A percentile compares a stretch with the other conserved stretches of the same genome.
Conservation (phyloP, 2,797 vertebrate genomes). For the Lithobates sylvaticus region DNA sequence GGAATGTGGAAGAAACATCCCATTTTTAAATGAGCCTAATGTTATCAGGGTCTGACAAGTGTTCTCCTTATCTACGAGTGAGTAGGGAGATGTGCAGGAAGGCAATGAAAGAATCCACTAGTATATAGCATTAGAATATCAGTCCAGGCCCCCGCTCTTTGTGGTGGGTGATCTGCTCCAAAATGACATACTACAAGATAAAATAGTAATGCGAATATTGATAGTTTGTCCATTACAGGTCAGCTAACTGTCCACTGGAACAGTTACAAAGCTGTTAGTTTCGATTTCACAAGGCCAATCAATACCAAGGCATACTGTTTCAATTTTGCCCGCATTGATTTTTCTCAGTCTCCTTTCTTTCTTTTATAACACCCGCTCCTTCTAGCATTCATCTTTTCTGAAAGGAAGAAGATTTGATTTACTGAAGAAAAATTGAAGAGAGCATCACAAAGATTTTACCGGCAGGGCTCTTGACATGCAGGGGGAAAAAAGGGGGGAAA, state of each 20-base stretch:
- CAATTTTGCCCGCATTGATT: slow-evolving; percentile 99
- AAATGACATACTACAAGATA: slow-evolving; percentile 96
- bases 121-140: slow-evolving; percentile 76
- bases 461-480: slow-evolving; percentile 88
- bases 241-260: slow-evolving; percentile 98
- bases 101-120: slow-evolving; percentile 65
- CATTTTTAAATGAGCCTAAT: background rate
- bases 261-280: slow-evolving; percentile 99
- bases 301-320: slow-evolving; percentile 99
- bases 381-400: slow-evolving; percentile 98
- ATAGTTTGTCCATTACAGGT: slow-evolving; percentile 99
- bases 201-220: slow-evolving; percentile 99
- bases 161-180: slow-evolving; percentile 70
- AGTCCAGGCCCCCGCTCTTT: slow-evolving; percentile 69
- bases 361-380: slow-evolving; percentile 95
- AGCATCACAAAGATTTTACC: slow-evolving; percentile 99
- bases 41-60: background rate
- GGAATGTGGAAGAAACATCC: background rate
- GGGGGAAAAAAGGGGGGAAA: slow-evolving; percentile 68
- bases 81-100: slow-evolving; percentile 52
- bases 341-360: slow-evolving; percentile 83
- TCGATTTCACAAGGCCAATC: slow-evolving; percentile 98
- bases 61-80: slow-evolving; percentile 57
- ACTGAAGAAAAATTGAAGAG: slow-evolving; percentile 99
- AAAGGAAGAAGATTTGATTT: slow-evolving; percentile 99